Evolutionary conservation across 2,113 vertebrate species (phyloP), one percentile per base, ranked within the genome.

Genomic region (Archilochus colubris): DNA sequence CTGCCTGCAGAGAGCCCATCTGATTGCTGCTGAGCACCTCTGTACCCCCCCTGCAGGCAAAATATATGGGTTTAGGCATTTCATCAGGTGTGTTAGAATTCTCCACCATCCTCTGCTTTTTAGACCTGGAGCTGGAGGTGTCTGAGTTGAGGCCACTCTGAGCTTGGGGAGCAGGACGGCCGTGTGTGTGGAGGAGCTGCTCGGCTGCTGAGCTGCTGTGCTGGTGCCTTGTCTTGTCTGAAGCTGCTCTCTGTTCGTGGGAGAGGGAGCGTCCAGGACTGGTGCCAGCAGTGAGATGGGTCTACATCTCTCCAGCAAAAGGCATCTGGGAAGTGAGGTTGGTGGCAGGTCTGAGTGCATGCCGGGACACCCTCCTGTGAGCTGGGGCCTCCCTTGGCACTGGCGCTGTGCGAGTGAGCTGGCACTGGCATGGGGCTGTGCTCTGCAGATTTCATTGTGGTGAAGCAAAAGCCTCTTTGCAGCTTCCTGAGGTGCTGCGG

Each of bases 401-500:
- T 5, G 28, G n/a, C 2, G 3, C 0, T 10, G 24, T 36, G 44
- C 2, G 7, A 31, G 14, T 7, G 33, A 62, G 74, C 74, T 66
- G 51, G 46, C 3, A 3, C 40, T 1, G 1, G 12, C 2, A 2
- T 2, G 3, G 64, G 59, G 38, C 70, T 75, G 82, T 30, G 75
- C 75, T 72, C 67, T 54, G 38, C 50, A 36, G 38, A 6, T 16
- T 27, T 19, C 13, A 1, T 51, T 44, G 58, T 4, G 9, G 22
- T 3, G 1, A 40, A 53, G 30, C 4, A 2, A 58, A 53, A 82
- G 43, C 23, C 43, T 66, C 27, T 79, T 44, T 16, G 43, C 21
- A 33, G 70, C 33, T 58, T 79, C 62, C 53, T 0, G 0, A 72
- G 70, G 44, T 0, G 0, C 24, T 0, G 0, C 22, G 50, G 58